Percentiles rank a stretch among this genome's conserved stretches.
Evolutionary conservation across 1,140 invertebrate species (phyloP).

Genomic region (Stenopsyche tienmushanensis): DNA sequence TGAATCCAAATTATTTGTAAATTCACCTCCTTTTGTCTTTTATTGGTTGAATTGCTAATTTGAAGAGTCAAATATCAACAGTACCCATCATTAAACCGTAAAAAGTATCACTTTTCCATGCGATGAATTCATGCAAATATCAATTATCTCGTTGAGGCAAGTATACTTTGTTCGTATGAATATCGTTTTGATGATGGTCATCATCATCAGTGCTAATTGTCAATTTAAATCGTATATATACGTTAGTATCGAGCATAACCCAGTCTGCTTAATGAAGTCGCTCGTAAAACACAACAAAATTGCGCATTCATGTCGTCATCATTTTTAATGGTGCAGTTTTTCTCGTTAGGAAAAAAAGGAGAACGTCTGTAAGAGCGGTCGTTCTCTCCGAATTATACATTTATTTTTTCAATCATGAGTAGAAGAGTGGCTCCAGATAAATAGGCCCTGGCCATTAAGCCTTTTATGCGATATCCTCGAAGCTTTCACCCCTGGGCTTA

Average conservation of each 20-base stretch:
- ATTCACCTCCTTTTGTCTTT: too few relatives aligned
- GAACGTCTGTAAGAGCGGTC: constrained; percentile 5
- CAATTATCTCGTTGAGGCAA: neutral
- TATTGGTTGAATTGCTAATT: too few relatives aligned
- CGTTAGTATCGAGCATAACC: too few relatives aligned
- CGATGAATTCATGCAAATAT: neutral
- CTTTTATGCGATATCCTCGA: neutral
- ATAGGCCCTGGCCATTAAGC: constrained; percentile 5
- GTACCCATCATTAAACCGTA: too few relatives aligned
- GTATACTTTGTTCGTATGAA: neutral
- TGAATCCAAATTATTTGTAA: too few relatives aligned
- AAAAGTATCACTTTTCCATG: too few relatives aligned
- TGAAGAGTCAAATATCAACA: too few relatives aligned
- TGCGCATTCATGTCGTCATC: constrained; percentile 11
- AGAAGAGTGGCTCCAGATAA: neutral
- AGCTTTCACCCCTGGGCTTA: neutral
- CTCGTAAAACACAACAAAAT: constrained; percentile 6
- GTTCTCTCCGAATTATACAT: neutral
- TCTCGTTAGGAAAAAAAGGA: constrained; percentile 14
- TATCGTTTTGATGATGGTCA: too few relatives aligned
- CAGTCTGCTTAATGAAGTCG: too few relatives aligned
- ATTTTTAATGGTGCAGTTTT: constrained; percentile 15
- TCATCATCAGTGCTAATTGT: too few relatives aligned
- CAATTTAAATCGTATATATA: too few relatives aligned
- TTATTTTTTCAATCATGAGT: constrained; percentile 6